These are phyloP conservation scores for Conomelus anceps DNA, from an alignment of 2,888 invertebrate species.

Conservation along the genomic window DNA sequence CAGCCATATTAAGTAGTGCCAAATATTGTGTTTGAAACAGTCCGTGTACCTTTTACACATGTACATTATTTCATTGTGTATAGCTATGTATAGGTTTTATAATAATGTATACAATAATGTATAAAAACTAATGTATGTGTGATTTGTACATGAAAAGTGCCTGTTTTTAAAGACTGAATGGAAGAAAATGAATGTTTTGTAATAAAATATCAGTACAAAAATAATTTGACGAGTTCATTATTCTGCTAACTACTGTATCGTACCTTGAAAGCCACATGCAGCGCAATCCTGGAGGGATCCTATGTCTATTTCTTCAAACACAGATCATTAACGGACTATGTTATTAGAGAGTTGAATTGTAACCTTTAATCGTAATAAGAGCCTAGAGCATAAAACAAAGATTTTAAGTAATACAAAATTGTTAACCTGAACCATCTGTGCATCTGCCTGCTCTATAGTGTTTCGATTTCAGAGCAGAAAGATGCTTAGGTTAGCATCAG, in stretches of 20 bases:
- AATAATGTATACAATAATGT: neutral
- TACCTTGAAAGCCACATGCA: neutral
- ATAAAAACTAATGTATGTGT: neutral
- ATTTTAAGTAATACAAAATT: no score
- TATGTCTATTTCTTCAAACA: no score
- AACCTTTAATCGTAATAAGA: no score
- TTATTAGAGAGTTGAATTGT: no score
- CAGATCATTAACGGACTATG: no score
- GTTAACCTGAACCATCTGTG: no score
- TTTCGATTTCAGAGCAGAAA: no score
- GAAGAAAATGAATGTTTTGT: constrained; percentile 20
- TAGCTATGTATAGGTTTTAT: neutral
- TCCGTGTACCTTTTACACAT: constrained; percentile 22
- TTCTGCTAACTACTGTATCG: neutral
- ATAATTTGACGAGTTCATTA: neutral
- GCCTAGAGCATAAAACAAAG: no score
- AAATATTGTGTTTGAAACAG: constrained; percentile 30
- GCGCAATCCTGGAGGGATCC: neutral
- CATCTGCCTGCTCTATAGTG: no score
- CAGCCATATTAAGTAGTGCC: constrained; percentile 37
- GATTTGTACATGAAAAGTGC: neutral
- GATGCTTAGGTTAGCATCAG: no score
- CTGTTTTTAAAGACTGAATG: constrained; percentile 18
- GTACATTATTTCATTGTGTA: constrained; percentile 2
- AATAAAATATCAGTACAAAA: constrained; percentile 3